phyloP scores from a whole-genome alignment of 2,113 vertebrate species.

The Spilogale gracilis region DNA sequence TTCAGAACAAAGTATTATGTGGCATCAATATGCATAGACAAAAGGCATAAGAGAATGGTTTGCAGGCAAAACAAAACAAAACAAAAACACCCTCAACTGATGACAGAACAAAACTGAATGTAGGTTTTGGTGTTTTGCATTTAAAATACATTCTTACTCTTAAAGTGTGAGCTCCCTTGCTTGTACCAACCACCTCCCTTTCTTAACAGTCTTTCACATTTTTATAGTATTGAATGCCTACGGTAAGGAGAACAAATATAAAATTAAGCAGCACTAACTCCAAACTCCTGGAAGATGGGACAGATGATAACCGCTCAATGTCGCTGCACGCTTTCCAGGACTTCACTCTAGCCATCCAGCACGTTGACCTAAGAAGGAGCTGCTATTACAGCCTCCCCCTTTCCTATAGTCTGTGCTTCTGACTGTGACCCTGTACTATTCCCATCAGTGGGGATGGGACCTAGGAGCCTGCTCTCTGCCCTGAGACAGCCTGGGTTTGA shows the following conservation, averaged over 20 bases:
- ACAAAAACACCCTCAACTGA: not conserved
- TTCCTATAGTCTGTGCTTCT: not conserved
- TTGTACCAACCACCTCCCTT: not conserved
- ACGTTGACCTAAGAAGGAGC: not conserved
- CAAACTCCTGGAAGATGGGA: not conserved
- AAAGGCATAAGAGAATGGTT: not conserved
- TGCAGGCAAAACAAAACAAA: not conserved
- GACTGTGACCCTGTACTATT: no score
- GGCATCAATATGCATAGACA: not conserved
- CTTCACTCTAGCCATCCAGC: not conserved
- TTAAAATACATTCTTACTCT: not conserved
- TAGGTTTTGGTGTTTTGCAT: not conserved
- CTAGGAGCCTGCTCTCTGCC: not conserved
- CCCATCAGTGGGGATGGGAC: not conserved
- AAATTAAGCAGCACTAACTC: not conserved
- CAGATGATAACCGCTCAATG: not conserved
- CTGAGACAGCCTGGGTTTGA: not conserved
- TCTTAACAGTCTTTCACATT: not conserved
- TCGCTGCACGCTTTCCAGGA: not conserved
- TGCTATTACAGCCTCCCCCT: not conserved
- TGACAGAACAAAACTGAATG: not conserved
- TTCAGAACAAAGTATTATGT: not conserved
- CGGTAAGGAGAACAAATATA: not conserved
- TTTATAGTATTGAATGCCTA: not conserved
- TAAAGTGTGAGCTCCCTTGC: not conserved